A percentile compares a stretch with the other conserved stretches of the same genome.
These are phyloP conservation scores for Melitaea cinxia DNA, from an alignment of 1,140 invertebrate species.

Conservation along the genomic window DNA sequence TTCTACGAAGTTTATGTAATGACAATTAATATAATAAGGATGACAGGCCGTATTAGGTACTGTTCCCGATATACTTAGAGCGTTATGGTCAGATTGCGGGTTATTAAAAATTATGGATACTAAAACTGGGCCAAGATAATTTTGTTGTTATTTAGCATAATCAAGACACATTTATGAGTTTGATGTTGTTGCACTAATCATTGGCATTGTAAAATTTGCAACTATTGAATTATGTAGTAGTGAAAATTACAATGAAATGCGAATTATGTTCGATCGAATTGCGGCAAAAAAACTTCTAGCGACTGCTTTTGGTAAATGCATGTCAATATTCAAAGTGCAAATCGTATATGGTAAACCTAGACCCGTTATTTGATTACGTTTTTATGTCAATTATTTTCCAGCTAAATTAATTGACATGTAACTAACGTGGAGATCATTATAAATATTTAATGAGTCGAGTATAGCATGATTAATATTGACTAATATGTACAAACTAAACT, in stretches of 20 bases:
- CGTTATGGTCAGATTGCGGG: conserved; percentile 49
- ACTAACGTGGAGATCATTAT: conserved; percentile 57
- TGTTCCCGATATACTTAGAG: conserved; percentile 49
- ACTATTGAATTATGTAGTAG: neutral
- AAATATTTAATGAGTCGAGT: conserved; percentile 54
- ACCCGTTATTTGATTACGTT: conserved; percentile 50
- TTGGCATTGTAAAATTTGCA: neutral
- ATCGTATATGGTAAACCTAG: conserved; percentile 52
- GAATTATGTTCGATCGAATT: conserved; percentile 4
- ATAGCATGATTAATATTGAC: neutral
- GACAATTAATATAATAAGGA: conserved; percentile 48
- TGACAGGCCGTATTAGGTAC: conserved; percentile 49
- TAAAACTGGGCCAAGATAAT: conserved; percentile 47
- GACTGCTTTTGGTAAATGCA: conserved; percentile 21
- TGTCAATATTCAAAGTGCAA: conserved; percentile 33
- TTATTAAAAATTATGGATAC: conserved; percentile 52
- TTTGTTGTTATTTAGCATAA: conserved; percentile 46
- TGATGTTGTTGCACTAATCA: conserved; percentile 31
- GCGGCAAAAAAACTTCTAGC: conserved; percentile 15
- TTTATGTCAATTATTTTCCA: conserved; percentile 73
- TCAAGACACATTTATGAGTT: conserved; percentile 34
- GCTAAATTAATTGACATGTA: conserved; percentile 72
- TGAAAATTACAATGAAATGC: conserved; percentile 2
- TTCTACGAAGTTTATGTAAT: neutral
- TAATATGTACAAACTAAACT: neutral